Base-by-base conservation (phyloP, 92 coral and sea anemone species). In the Umimayanthus chanpuru region DNA sequence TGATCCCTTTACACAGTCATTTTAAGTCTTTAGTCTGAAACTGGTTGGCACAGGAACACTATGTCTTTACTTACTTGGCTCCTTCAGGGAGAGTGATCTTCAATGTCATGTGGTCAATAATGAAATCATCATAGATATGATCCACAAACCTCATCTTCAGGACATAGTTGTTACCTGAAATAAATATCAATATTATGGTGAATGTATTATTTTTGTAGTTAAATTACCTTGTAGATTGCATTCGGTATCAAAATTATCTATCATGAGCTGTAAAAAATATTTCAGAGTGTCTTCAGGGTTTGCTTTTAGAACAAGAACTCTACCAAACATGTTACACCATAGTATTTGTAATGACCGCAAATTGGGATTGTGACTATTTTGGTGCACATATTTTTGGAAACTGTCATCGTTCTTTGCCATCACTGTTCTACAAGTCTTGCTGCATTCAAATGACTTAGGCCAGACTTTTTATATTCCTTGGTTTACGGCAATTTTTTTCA, bases 111-210 rank as follows among this genome's bases (percentile, higher is more conserved):
- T 95, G 88, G 88, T 97, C 98, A 81, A 97, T 93, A 85, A 97
- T 93, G 88, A 97, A 97, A 79, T 97, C 99, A 80, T 97, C 99
- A 89, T 81, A 97, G 49, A 97, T 90, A 77, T 97, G 98, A 77
- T 97, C 99, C 28, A 97, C 92, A 75, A 97, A 91, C 75, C 99
- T 85, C 99, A 97, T 97, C 92, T 97, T 97, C 67, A 97, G 86
- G 7, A 91, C 77, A 72, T 95, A 97, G 70, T 81, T 91, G 80
- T 94, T 97, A 11, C 99, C 99, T 97, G 30, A 44, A 90, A 80
- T 53, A 44, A 44, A 5, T 6, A 55, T 61, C 20, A 80, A 64
- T 28, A 44, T 21, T 28, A 44, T 21, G 12, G 8, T 41, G 8
- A 4, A 30, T 36, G 23, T 36, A 20, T 43, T 18, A 61, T 61